Conservation (phyloP, 2,113 vertebrate genomes). For the Geothlypis trichas region DNA sequence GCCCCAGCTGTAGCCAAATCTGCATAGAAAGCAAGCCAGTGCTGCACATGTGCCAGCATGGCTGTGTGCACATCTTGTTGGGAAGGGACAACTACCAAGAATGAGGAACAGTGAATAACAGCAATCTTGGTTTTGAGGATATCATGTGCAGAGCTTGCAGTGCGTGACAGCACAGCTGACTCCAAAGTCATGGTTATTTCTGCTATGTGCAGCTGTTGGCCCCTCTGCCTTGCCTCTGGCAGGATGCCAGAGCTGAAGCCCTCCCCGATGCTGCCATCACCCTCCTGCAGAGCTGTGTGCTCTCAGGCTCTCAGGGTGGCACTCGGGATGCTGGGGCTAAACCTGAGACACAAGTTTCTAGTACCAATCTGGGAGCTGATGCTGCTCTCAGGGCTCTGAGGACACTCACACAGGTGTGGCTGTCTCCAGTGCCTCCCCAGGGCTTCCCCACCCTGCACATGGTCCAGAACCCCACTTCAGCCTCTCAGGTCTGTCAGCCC, state of each 20-base stretch:
- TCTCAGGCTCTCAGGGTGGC: neutral
- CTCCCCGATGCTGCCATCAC: accelerated
- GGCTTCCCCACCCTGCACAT: neutral
- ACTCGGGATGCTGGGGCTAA: accelerated
- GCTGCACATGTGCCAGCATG: neutral
- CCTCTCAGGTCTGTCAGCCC: neutral
- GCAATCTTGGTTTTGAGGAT: neutral
- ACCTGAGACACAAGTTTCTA: neutral
- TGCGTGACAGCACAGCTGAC: neutral
- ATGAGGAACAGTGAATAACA: slow-evolving; percentile 11
- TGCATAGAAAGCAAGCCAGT: neutral
- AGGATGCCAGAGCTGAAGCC: neutral
- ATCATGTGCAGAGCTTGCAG: neutral
- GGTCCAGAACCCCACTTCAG: neutral
- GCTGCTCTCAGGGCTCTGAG: neutral
- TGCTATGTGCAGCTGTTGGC: neutral
- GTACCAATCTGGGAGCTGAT: accelerated
- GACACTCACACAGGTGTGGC: neutral
- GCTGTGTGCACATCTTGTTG: accelerated
- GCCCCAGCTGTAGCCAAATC: neutral
- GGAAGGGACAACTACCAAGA: neutral
- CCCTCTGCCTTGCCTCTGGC: neutral
- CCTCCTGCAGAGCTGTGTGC: neutral
- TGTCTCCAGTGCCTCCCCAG: neutral
- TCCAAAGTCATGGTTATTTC: neutral